Evolutionary conservation across 2,888 invertebrate species (phyloP), one percentile per base, ranked within the genome.

Genomic region (Nomada fucata): DNA sequence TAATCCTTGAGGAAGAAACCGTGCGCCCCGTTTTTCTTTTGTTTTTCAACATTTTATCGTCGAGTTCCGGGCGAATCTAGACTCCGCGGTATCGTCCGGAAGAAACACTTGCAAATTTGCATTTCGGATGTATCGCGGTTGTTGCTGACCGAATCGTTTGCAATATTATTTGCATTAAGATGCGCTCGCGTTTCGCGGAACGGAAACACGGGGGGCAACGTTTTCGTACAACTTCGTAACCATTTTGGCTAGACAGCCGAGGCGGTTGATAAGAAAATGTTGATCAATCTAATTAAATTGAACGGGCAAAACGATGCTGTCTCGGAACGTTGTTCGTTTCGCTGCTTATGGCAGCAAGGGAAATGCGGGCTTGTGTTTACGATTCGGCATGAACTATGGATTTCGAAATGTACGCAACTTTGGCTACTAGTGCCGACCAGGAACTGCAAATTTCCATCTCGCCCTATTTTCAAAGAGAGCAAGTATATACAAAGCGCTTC

Each of bases 331-430:
- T 65, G 18, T 7, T 26, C 11, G 26, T 5, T 1, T 26, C 50
- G 18, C 3, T 65, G 50, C n/a, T 15, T 10, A 15, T 29, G 60
- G 29, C 29, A n/a, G 44, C 26, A 15, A 26, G 26, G 26, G 69
- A 69, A 59, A 44, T 57, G 57, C 13, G 4, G 13, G n/a, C 44
- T 44, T 44, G 57, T 3, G 44, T 26, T 26, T 55, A 42, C 55
- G 68, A 44, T 68, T 69, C 29, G 2, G 26, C 44, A 44, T 26
- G 57, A 59, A 59, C 53, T 47, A 20, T 59, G 69, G 20, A n/a
- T 69, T 69, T 69, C n/a, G 57, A 59, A 59, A 59, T 15, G 57
- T 47, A 44, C 26, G 69, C 42, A 69, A 69, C 29, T 69, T 69
- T 29, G 29, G n/a, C 9, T 26, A 44, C 2, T 18, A 11, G 13